These are phyloP conservation scores for Xenopus petersii DNA, from an alignment of 2,797 vertebrate genomes.

Conservation along the genomic window DNA sequence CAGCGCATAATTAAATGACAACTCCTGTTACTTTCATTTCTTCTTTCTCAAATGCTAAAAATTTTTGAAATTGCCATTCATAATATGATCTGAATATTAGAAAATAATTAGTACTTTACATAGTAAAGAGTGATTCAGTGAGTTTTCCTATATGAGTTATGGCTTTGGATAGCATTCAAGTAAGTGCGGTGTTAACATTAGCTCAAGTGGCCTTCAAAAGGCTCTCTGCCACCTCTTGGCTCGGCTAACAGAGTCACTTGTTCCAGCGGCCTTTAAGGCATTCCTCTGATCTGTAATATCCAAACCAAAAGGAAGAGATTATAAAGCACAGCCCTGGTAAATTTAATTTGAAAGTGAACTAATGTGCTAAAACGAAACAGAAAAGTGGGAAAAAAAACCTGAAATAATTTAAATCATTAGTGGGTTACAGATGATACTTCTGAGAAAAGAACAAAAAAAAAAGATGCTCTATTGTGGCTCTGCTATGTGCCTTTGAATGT, in stretches of 20 bases:
- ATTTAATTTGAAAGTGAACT: constrained; percentile 65
- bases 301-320: constrained; percentile 34
- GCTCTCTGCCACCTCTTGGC: neutral
- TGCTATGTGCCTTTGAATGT: constrained; percentile 76
- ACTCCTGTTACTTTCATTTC: too few relatives aligned
- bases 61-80: too few relatives aligned
- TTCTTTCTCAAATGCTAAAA: too few relatives aligned
- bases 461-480: constrained; percentile 71
- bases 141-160: neutral
- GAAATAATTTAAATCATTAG: constrained; percentile 61
- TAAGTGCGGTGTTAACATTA: constrained; percentile 27
- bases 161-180: constrained; percentile 1
- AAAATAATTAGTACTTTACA: too few relatives aligned
- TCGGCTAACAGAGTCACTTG: constrained; percentile 1
- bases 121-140: too few relatives aligned
- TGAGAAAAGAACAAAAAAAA: constrained; percentile 66
- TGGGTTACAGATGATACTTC: constrained; percentile 77
- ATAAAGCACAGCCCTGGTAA: constrained; percentile 30
- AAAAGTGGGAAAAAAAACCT: constrained; percentile 39
- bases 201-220: constrained; percentile 29
- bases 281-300: constrained; percentile 36
- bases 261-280: constrained; percentile 28
- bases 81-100: too few relatives aligned
- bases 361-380: constrained; percentile 48
- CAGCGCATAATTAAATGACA: too few relatives aligned